Evolutionary conservation across 1,140 invertebrate genomes (phyloP), one percentile per base, ranked within the genome.

Genomic region (Drosophila lini): DNA sequence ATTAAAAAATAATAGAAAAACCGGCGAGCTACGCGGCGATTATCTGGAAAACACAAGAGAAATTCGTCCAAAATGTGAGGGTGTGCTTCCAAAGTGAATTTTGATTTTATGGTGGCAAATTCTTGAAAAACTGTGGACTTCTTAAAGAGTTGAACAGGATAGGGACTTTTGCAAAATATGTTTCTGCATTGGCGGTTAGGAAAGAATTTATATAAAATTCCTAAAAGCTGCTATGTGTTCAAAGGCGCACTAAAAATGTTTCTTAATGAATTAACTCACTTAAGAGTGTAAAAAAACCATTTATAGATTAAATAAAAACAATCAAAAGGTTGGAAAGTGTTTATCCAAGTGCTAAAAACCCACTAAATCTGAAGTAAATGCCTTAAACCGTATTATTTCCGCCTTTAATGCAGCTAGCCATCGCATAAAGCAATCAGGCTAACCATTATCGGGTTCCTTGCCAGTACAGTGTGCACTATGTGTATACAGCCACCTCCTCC

Each of bases 1-100:
- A 89, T 80, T 83, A 88, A 83, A 80, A 78, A 88, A 69, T 80
- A 86, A 80, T 79, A 79, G 62, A 75, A 74, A 78, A 73, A 68
- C 57, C 44, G 15, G 19, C 31, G 47, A 55, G 61, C 57, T 60
- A 62, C 44, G 42, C 47, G 34, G 45, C 48, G 50, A 42, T 59
- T 67, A 67, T 77, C 64, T 42, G 42, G 42, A 42, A 28, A 55
- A 47, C 9, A 22, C 16, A 11, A 36, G 56, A 25, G 63, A 25
- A 34, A 34, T 52, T 41, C 7, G 3, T 34, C 11, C 15, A 36
- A 41, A 28, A 41, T 53, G 28, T 48, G n/a, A 38, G 34, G 32
- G 32, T 41, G 47, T 5, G 22, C 15, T 31, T 32, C 64, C 41
- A 19, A 56, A 65, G 38, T 57, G 45, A 68, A 58, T n/a, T 44